Evolutionary conservation across 2,113 vertebrate genomes (phyloP).

Genomic region (Cnemophilus loriae): DNA sequence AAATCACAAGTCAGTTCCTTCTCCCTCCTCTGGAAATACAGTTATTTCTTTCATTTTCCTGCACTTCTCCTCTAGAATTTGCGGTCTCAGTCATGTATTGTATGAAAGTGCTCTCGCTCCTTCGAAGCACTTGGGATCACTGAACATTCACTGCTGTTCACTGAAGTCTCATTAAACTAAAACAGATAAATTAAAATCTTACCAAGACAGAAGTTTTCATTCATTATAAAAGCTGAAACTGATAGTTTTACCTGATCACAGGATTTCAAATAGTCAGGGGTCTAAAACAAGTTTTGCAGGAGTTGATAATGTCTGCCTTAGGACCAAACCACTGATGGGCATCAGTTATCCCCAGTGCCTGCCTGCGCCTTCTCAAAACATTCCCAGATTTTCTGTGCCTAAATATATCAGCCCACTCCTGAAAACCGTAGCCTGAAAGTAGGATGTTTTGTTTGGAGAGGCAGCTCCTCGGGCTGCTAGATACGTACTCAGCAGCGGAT

Average conservation of each 20-base stretch:
- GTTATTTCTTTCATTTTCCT: neutral
- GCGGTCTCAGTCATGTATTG: neutral
- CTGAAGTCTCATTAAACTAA: neutral
- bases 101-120: accelerated
- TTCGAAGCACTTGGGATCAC: accelerated
- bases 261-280: neutral
- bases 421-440: neutral
- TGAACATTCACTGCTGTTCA: neutral
- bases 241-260: neutral
- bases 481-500: neutral
- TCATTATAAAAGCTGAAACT: neutral
- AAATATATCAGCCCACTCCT: neutral
- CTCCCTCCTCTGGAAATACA: neutral
- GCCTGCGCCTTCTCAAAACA: neutral
- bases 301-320: neutral
- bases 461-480: neutral
- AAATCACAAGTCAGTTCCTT: neutral
- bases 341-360: neutral
- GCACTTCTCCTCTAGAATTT: neutral
- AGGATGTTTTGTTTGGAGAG: neutral
- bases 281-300: neutral
- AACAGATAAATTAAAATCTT: neutral
- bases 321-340: accelerated
- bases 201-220: neutral
- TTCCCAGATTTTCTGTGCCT: neutral